Base-by-base conservation (phyloP, 2,113 vertebrate species). In the Bagarius yarrelli region DNA sequence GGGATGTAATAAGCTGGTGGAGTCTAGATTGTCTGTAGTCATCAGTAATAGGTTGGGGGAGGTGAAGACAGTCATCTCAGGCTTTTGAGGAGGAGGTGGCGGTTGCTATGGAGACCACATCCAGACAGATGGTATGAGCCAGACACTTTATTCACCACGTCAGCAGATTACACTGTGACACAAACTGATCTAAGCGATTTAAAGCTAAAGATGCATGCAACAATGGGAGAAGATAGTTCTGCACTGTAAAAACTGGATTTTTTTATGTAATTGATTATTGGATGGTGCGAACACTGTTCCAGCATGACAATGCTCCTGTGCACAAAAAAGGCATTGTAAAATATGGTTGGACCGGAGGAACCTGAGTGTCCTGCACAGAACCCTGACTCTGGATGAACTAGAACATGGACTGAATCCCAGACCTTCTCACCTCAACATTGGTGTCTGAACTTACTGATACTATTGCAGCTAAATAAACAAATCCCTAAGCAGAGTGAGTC, bases 21-120 rank as follows among this genome's bases (percentile, higher is more conserved):
- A 73, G 81, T 79, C 40, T 15, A 55, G 21, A 71, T 61, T 34
- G 61, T 50, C 61, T 64, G 60, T 69, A 78, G 75, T 85, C 81
- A 83, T 73, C 78, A 81, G 83, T 80, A 34, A 55, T 34, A 44
- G 53, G 83, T 66, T 79, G 79, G 88, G 78, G 64, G 87, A 87
- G 87, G 84, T 86, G 87, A 76, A 86, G 85, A 85, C 83, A 82
- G 76, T 82, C 85, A 84, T 90, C 86, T 88, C 81, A 81, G 70
- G 88, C 73, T 90, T 86, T 90, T 79, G 88, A 88, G 87, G 89
- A 90, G 91, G 19, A 88, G 89, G 32, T 84, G 86, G 79, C 76
- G 61, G 93, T 93, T 93, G 87, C 93, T 88, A 94, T 93, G 91
- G 92, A 88, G 85, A 93, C 92, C 90, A 88, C 90, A 87, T 92